Percentiles rank a stretch among this genome's conserved stretches.
These are phyloP conservation scores for Cairina moschata DNA, from an alignment of 2,113 vertebrate genomes.

Conservation along the genomic window DNA sequence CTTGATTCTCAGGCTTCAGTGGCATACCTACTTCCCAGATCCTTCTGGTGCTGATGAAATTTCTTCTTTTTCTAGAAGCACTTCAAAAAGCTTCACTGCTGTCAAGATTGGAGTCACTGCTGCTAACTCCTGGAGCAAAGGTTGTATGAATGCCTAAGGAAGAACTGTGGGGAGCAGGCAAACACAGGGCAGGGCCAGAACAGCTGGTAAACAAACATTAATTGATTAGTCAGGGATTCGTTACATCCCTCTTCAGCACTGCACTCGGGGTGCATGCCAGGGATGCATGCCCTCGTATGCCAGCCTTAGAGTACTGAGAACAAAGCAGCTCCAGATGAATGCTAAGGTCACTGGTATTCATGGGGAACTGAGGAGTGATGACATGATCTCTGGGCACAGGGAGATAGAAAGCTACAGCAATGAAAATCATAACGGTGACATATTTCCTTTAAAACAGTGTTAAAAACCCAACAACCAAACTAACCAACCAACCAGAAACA, in stretches of 20 bases:
- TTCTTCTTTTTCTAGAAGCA: neutral
- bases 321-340: neutral
- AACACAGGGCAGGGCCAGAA: neutral
- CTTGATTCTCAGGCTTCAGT: neutral
- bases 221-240: neutral
- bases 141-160: neutral
- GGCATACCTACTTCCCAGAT: neutral
- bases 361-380: neutral
- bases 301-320: neutral
- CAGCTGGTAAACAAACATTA: neutral
- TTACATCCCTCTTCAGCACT: neutral
- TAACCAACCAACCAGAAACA: neutral
- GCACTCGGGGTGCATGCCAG: neutral
- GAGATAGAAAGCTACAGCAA: neutral
- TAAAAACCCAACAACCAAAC: neutral
- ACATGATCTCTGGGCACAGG: neutral
- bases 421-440: neutral
- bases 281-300: neutral
- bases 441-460: neutral
- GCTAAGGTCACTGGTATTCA: neutral
- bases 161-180: neutral
- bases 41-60: neutral
- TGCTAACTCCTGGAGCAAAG: neutral
- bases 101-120: neutral
- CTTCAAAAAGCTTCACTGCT: neutral